A percentile compares a stretch with the other conserved stretches of the same genome.
These are phyloP conservation scores for Heteropelma amictum DNA, from an alignment of 2,888 invertebrate species.

Conservation along the genomic window DNA sequence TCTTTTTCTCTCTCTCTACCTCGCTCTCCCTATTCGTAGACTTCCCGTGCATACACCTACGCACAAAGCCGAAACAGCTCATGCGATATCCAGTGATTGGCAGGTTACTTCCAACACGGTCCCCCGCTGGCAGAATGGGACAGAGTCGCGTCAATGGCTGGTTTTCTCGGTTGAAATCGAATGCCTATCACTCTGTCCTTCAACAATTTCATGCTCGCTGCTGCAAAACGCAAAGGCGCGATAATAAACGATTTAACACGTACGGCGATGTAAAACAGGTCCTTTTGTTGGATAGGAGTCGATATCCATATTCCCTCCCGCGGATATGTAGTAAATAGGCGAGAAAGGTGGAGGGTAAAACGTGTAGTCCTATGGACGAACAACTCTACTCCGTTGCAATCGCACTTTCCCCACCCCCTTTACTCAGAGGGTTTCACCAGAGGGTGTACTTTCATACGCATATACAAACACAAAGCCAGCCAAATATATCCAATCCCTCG, in stretches of 20 bases:
- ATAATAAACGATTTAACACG: background rate
- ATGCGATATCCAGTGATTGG: background rate
- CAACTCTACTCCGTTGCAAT: too few relatives aligned
- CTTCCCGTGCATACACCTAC: background rate
- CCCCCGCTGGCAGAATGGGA: background rate
- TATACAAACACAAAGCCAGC: background rate
- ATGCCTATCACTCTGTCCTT: background rate
- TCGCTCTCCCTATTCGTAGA: background rate
- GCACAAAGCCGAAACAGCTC: background rate
- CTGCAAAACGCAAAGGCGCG: background rate
- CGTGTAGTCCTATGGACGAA: conserved; percentile 18
- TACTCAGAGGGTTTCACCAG: background rate
- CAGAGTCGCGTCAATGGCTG: background rate
- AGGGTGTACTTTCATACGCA: background rate
- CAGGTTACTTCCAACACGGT: background rate
- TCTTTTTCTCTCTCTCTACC: background rate
- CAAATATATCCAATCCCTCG: conserved; percentile 28
- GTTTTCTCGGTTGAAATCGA: background rate
- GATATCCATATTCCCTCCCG: background rate
- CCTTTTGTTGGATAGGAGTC: background rate
- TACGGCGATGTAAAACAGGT: background rate
- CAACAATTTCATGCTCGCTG: too few relatives aligned
- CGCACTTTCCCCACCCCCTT: too few relatives aligned
- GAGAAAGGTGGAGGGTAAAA: background rate
- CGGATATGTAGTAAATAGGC: conserved; percentile 22